Percentiles rank a stretch among this genome's conserved stretches.
Conservation (phyloP, 2,797 vertebrate species). For the Neosilurus hyrtlii region DNA sequence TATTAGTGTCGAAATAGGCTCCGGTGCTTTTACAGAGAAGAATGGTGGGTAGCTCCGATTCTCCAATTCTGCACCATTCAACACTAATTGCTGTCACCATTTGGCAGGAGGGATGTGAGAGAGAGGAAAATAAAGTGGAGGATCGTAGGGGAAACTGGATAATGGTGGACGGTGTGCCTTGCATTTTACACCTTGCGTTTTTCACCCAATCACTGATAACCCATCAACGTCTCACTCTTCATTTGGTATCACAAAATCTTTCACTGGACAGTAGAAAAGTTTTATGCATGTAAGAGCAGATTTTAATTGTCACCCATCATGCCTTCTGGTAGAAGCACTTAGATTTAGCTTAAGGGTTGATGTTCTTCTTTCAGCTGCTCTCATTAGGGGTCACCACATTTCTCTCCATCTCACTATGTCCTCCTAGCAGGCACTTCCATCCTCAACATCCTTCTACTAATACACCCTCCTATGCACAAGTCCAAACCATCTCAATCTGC, state of each 20-base stretch:
- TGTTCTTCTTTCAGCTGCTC: too few species aligned
- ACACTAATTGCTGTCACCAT: slow-evolving; percentile 48
- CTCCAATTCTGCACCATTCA: slow-evolving; percentile 46
- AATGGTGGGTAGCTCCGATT: slow-evolving; percentile 39
- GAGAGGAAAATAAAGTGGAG: slow-evolving; percentile 10
- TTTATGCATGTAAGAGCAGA: not conserved
- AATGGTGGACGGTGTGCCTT: not conserved
- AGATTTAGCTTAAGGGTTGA: too few species aligned
- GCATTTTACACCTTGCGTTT: not conserved
- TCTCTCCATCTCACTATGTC: too few species aligned
- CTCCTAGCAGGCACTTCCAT: too few species aligned
- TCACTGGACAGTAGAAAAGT: not conserved
- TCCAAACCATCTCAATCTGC: too few species aligned
- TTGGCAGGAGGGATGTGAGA: slow-evolving; percentile 33
- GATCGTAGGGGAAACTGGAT: slow-evolving; percentile 5
- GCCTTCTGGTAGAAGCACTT: too few species aligned
- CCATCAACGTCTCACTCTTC: not conserved
- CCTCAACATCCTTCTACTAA: too few species aligned
- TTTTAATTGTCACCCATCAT: not conserved
- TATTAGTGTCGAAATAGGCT: slow-evolving; percentile 48
- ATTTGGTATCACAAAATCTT: not conserved
- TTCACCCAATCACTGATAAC: not conserved
- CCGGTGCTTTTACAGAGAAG: slow-evolving; percentile 37
- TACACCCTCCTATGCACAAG: too few species aligned
- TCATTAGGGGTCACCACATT: too few species aligned